Conservation (phyloP, 2,113 vertebrate species). For the Daphoenositta chrysoptera region DNA sequence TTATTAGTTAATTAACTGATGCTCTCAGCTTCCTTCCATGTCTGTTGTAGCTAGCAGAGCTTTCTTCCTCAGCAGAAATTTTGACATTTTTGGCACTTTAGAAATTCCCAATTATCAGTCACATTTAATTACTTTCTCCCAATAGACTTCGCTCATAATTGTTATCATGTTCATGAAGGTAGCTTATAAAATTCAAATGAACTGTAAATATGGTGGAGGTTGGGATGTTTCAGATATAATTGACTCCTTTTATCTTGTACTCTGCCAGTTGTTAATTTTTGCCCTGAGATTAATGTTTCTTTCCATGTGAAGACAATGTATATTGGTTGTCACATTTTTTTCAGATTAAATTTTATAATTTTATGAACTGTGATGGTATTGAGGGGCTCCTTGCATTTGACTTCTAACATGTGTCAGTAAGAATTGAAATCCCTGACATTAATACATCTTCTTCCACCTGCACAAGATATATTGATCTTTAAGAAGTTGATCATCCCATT, state of each 20-base stretch:
- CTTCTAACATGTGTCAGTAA: neutral
- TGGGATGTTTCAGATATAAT: neutral
- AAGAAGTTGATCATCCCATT: neutral
- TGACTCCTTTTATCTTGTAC: neutral
- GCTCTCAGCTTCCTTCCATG: neutral
- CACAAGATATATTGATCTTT: neutral
- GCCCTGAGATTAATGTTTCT: neutral
- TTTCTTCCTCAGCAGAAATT: neutral
- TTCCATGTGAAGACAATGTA: neutral
- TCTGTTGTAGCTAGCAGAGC: neutral
- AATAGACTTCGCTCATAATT: neutral
- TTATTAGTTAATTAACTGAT: slow-evolving; percentile 36
- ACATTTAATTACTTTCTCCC: slow-evolving; percentile 54
- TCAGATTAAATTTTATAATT: neutral
- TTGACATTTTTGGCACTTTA: neutral
- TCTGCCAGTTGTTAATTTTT: neutral
- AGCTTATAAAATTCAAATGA: neutral
- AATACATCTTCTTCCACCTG: neutral
- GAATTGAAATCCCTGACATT: neutral
- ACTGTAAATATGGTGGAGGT: neutral
- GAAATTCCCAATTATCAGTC: neutral
- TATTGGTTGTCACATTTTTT: neutral
- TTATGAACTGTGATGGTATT: neutral
- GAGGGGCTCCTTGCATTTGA: neutral
- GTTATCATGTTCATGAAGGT: neutral